These are phyloP conservation scores for Entelurus aequoreus DNA, from an alignment of 2,113 vertebrate species.

Conservation along the genomic window DNA sequence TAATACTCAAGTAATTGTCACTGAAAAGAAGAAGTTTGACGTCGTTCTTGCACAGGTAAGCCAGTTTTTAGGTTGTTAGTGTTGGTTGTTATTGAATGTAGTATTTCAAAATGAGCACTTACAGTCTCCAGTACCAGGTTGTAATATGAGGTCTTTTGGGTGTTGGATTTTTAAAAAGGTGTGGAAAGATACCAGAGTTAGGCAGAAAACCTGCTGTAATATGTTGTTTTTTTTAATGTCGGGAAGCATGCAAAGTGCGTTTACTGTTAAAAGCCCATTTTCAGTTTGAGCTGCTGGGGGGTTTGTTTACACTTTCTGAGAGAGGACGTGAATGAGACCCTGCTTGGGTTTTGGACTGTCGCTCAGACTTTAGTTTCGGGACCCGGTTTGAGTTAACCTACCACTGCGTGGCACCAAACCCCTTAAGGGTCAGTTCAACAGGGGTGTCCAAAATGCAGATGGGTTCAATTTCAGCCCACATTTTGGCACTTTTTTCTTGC, in stretches of 20 bases:
- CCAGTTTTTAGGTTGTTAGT: background rate
- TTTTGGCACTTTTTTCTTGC: too few relatives aligned
- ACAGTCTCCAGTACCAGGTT: too few relatives aligned
- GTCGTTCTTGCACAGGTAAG: constrained; percentile 44
- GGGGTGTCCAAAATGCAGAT: too few relatives aligned
- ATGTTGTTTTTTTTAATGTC: background rate
- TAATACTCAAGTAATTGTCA: constrained; percentile 8
- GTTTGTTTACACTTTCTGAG: background rate
- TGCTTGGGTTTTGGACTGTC: too few relatives aligned
- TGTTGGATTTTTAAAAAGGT: background rate
- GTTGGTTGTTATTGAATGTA: too few relatives aligned
- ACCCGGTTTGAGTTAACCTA: too few relatives aligned
- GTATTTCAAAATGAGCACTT: too few relatives aligned
- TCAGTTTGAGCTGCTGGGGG: background rate
- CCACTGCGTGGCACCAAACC: too few relatives aligned
- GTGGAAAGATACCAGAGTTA: background rate
- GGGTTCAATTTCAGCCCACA: too few relatives aligned
- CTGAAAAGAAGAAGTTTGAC: constrained; percentile 47
- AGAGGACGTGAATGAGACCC: background rate
- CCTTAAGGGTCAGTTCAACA: too few relatives aligned
- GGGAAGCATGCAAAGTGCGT: background rate
- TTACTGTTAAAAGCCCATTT: background rate
- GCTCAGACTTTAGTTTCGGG: too few relatives aligned
- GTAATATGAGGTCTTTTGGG: too few relatives aligned
- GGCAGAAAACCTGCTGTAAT: background rate